Evolutionary conservation across 2,113 vertebrate genomes (phyloP), one percentile per base, ranked within the genome.

Genomic region (Ahaetulla prasina): DNA sequence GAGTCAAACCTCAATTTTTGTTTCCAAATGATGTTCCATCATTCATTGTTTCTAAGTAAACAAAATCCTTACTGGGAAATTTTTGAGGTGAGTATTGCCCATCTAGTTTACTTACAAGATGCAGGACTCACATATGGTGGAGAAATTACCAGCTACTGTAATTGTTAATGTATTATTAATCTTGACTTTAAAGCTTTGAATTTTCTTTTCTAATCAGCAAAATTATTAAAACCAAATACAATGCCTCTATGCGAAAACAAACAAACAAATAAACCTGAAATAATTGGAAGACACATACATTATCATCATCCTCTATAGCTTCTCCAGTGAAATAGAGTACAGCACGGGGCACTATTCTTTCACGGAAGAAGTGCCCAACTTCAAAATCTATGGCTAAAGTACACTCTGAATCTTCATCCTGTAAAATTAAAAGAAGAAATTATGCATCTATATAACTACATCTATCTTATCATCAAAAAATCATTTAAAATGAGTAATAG

Each of bases 281-380:
- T 4, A 86, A 53, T 85, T 55, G 4, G 55, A 86, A 87, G 20
- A 92, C 95, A 98, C 99, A 80, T 98, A 99, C 99, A 0, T 99
- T 99, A 93, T 99, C 99, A 8, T 99, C 99, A 52, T 99, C 99
- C 90, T 99, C 99, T 96, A 99, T 97, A 93, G 99, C 99, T 97
- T 99, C 99, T 60, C 99, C 99, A 0, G 99, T 99, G 97, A 99
- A 99, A 97, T 99, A 99, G 20, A 99, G 98, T 95, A 99, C 99
- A 0, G 99, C 99, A 95, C 98, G 97, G 8, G 99, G 99, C 88
- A 99, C 98, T 96, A 99, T 98, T 97, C 99, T 97, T 96, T 99
- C 99, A 90, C 99, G 98, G 97, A 99, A 99, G 95, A 99, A 99
- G 95, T 99, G 99, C 25, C 99, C 99, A 0, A 99, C 98, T 96